Base-by-base conservation (phyloP, 2,888 invertebrate species). In the Plebejus anna region DNA sequence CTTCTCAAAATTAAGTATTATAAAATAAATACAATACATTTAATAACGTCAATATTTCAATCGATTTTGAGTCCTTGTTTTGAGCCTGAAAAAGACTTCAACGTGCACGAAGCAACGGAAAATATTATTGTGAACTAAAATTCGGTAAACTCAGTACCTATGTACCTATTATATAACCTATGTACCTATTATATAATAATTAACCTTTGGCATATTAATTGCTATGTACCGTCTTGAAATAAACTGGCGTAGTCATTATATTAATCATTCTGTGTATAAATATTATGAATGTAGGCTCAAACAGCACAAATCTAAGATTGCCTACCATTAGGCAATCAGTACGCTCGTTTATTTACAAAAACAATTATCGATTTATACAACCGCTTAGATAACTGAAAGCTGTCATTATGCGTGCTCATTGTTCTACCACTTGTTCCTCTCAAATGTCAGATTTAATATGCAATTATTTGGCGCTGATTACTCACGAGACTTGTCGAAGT, bases 371-470 rank as follows among this genome's bases (percentile, higher is more conserved):
- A 36, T 13, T 36, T 36, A 66, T 32, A 66, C 13, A 66, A 36
- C 11, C 13, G 32, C 13, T 36, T 66, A 66, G 32, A 66, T 36
- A 36, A 36, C 61, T 61, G 61, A 61, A 22, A 0, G 22, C 32
- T 32, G 32, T 36, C 11, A 66, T 66, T 32, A 66, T 66, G 16
- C 13, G 66, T 5, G 66, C 32, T 66, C 66, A 66, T 66, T 66
- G 32, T 66, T 66, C 66, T 36, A 13, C 5, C 66, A 32, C 32
- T 66, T 66, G 66, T 66, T 28, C 61, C 28, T 28, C 28, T 42
- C 47, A 73, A 51, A 73, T 73, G 73, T 55, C 73, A 73, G 16
- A 55, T 73, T 13, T 73, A 73, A 73, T 73, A 55, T 32, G 47
- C 73, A 73, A 73, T 72, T 72, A 72, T 73, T 32, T 32, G 51